Conservation (phyloP, 1,140 invertebrate genomes). For the Drosophila nigrodunni region DNA sequence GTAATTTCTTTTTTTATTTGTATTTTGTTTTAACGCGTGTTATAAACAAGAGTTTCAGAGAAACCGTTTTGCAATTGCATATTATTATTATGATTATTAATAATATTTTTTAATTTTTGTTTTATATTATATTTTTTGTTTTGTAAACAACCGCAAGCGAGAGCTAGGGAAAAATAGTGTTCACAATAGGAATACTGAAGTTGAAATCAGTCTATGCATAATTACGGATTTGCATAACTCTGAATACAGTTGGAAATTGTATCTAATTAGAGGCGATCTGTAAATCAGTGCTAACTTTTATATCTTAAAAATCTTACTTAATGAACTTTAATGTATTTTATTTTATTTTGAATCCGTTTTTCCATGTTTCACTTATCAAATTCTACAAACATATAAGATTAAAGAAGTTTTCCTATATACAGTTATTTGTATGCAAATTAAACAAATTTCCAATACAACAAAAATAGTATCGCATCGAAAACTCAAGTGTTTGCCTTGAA, state of each 20-base stretch:
- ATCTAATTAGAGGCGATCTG: too few relatives aligned
- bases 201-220: background rate
- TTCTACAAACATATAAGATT: background rate
- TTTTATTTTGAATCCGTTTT: too few relatives aligned
- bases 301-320: too few relatives aligned
- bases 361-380: too few relatives aligned
- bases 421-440: background rate
- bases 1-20: conserved; percentile 14
- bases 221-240: background rate
- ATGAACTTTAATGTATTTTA: too few relatives aligned
- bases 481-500: conserved; percentile 35
- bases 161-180: conserved; percentile 8
- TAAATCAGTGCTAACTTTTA: too few relatives aligned
- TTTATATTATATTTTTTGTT: conserved; percentile 36
- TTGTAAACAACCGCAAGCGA: conserved; percentile 34
- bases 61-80: conserved; percentile 56
- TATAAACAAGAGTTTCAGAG: conserved; percentile 41
- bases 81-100: conserved; percentile 24
- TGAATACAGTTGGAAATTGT: background rate
- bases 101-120: conserved; percentile 33
- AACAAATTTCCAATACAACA: conserved; percentile 13
- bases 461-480: conserved; percentile 17
- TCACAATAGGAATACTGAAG: conserved; percentile 3
- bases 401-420: background rate
- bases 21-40: conserved; percentile 47